Conservation (phyloP, 1,140 invertebrate genomes). For the Holotrichia oblita region DNA sequence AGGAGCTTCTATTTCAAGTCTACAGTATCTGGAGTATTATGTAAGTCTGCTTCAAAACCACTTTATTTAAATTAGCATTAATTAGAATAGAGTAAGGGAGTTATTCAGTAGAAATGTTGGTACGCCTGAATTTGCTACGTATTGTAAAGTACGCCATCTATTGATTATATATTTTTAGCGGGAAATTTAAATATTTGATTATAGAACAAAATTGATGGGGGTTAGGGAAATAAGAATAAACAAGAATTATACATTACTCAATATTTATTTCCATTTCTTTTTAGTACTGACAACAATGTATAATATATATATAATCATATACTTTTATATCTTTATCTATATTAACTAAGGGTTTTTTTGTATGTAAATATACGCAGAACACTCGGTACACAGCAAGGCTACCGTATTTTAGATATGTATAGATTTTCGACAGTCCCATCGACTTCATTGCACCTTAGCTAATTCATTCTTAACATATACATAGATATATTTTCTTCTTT, state of each 20-base stretch:
- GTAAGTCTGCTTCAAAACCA: no score
- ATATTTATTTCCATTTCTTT: constrained; percentile 22
- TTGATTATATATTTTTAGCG: no score
- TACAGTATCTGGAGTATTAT: no score
- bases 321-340: constrained; percentile 26
- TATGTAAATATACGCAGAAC: constrained; percentile 32
- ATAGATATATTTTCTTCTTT: background rate
- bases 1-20: no score
- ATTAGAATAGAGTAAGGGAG: no score
- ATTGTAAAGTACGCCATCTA: no score
- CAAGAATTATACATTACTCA: background rate
- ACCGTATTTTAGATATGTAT: constrained; percentile 36
- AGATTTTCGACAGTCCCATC: constrained; percentile 18
- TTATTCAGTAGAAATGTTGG: no score
- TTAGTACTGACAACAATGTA: constrained; percentile 37
- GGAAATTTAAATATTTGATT: no score
- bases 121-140: no score
- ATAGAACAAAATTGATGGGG: no score
- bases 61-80: no score
- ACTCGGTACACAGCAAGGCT: constrained; percentile 39
- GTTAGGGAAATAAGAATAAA: constrained; percentile 12
- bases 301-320: constrained; percentile 26
- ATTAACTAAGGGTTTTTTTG: constrained; percentile 6
- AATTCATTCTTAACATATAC: constrained; percentile 5
- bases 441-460: background rate